phyloP scores from a whole-genome alignment of 2,113 vertebrate species.

The Cyanocitta stelleri region DNA sequence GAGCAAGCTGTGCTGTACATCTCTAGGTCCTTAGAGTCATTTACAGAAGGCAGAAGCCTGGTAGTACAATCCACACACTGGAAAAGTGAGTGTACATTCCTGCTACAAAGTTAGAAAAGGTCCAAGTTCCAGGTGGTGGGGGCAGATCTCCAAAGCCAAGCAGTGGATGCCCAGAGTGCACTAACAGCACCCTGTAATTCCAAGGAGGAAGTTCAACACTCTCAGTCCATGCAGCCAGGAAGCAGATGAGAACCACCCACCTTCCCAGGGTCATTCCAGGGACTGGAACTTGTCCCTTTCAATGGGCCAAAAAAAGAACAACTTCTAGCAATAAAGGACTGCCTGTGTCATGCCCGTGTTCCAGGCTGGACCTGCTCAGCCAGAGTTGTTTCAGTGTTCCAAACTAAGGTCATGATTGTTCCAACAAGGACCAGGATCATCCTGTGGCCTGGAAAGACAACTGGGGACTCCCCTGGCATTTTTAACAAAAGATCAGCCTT shows the following conservation, averaged over 20 bases:
- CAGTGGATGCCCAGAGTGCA: neutral
- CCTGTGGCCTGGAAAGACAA: neutral
- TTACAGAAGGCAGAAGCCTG: constrained; percentile 12
- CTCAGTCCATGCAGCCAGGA: neutral
- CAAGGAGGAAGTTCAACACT: neutral
- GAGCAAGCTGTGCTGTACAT: constrained; percentile 36
- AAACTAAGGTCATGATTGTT: neutral
- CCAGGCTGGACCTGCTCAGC: neutral
- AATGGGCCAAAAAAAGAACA: neutral
- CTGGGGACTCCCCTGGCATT: neutral
- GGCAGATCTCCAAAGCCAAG: constrained; percentile 8
- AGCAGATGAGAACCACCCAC: neutral
- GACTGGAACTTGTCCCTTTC: neutral
- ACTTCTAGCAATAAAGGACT: neutral
- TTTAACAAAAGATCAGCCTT: neutral
- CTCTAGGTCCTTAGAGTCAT: constrained; percentile 14
- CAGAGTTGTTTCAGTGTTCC: neutral
- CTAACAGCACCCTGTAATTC: neutral
- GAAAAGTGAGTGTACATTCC: constrained; percentile 15
- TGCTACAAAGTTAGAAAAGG: constrained; percentile 24
- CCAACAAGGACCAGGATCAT: neutral
- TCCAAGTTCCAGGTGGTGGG: neutral
- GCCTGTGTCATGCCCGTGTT: neutral
- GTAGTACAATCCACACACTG: neutral
- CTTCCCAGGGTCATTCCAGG: neutral